A percentile compares a stretch with the other conserved stretches of the same genome.
Conservation (phyloP, 92 coral and sea anemone species). For the Galaxea fascicularis region DNA sequence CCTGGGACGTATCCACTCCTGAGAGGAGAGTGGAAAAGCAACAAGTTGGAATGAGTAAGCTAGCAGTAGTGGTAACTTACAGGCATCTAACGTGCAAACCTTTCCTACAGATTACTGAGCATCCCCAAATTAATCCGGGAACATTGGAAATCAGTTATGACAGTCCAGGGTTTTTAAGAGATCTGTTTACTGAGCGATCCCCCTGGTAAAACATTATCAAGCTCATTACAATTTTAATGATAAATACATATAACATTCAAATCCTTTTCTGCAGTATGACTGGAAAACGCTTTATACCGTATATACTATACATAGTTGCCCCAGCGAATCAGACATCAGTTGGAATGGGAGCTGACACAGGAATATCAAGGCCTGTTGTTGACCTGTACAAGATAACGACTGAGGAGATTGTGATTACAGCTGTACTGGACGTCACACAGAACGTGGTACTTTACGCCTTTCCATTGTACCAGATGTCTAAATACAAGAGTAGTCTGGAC, state of each 20-base stretch:
- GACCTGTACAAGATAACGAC: constrained; percentile 32
- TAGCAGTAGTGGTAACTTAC: no score
- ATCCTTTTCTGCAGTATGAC: not conserved
- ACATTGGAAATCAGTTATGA: no score
- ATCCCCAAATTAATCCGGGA: no score
- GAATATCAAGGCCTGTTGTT: constrained; percentile 1
- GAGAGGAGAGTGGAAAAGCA: no score
- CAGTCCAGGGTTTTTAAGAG: no score
- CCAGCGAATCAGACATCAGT: constrained; percentile 10
- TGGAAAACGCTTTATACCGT: constrained; percentile 20
- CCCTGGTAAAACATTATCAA: not conserved
- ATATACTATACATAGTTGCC: not conserved
- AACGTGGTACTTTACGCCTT: constrained; percentile 38
- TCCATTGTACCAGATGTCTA: constrained; percentile 46
- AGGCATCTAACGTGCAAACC: no score
- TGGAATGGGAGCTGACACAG: not conserved
- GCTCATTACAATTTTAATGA: no score
- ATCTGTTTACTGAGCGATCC: no score
- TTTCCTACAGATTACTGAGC: no score
- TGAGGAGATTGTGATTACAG: constrained; percentile 30
- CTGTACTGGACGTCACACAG: constrained; percentile 40
- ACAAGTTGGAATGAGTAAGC: no score
- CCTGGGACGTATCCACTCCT: no score
- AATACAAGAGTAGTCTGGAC: constrained; percentile 13
- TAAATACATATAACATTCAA: no score